Evolutionary conservation across 2,888 invertebrate genomes (phyloP).

Genomic region (Acleris sparsana): DNA sequence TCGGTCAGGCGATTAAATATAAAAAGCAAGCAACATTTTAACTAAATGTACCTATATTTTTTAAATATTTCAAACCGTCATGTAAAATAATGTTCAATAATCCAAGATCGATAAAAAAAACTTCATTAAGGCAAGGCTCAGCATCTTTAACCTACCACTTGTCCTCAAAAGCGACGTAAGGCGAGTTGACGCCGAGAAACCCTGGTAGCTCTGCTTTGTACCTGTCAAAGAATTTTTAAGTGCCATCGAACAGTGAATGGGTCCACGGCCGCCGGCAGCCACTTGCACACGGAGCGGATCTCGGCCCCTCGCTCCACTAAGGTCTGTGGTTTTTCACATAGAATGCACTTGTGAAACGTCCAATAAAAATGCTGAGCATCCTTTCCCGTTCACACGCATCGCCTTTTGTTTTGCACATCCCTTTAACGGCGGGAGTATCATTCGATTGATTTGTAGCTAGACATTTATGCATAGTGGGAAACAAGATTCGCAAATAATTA

Average conservation of each 20-base stretch:
- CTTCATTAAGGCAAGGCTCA: no score
- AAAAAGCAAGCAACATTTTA: no score
- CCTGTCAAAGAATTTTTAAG: slow-evolving; percentile 77
- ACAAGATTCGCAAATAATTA: no score
- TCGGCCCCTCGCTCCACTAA: slow-evolving; percentile 43
- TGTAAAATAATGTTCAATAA: no score
- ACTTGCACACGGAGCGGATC: slow-evolving; percentile 75
- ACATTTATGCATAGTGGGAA: no score
- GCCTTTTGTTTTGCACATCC: background rate
- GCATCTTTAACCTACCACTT: slow-evolving; percentile 6
- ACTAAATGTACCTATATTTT: no score
- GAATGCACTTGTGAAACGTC: slow-evolving; percentile 17
- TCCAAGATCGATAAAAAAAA: no score
- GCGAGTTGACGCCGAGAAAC: slow-evolving; percentile 22
- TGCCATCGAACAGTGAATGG: slow-evolving; percentile 69
- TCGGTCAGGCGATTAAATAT: no score
- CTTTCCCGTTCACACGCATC: slow-evolving; percentile 1
- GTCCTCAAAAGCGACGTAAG: slow-evolving; percentile 11
- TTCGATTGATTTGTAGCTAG: background rate
- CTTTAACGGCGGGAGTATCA: background rate
- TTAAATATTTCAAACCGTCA: no score
- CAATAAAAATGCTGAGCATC: slow-evolving; percentile 7
- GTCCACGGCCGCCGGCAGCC: slow-evolving; percentile 54
- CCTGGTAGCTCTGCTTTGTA: slow-evolving; percentile 50
- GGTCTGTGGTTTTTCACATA: slow-evolving; percentile 11